Conservation (phyloP, 92 coral and sea anemone species). For the Ricordea florida region DNA sequence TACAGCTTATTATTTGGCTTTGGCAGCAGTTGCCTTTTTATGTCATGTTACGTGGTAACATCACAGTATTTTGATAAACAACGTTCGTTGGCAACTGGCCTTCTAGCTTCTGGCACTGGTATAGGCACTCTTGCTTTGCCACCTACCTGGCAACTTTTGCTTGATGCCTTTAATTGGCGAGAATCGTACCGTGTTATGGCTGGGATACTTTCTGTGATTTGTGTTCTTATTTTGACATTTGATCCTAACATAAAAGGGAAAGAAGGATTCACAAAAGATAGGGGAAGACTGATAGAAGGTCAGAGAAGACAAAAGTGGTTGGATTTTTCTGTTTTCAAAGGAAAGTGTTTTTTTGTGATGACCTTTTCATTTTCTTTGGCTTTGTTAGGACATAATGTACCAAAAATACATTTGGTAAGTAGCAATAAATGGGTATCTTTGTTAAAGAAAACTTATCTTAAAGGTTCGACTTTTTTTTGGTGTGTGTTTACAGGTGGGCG, state of each 20-base stretch:
- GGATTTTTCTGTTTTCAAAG: slow-evolving; percentile 37
- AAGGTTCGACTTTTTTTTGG: too few relatives aligned
- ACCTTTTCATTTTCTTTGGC: slow-evolving; percentile 21
- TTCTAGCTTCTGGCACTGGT: slow-evolving; percentile 63
- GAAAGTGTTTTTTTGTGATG: background rate
- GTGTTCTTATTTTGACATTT: slow-evolving; percentile 16
- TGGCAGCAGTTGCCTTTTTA: slow-evolving; percentile 51
- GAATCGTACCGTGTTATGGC: slow-evolving; percentile 59
- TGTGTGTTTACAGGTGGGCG: too few relatives aligned
- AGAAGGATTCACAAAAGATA: background rate
- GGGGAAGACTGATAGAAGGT: background rate
- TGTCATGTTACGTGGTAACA: slow-evolving; percentile 35
- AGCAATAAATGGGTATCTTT: too few relatives aligned
- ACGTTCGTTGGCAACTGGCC: slow-evolving; percentile 67
- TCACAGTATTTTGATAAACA: slow-evolving; percentile 59
- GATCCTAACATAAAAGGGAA: slow-evolving; percentile 13
- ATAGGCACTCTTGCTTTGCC: slow-evolving; percentile 49
- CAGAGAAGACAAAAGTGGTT: background rate
- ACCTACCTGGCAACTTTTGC: slow-evolving; percentile 48
- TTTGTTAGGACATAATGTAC: slow-evolving; percentile 36
- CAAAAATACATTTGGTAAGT: slow-evolving; percentile 76
- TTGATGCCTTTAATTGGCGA: slow-evolving; percentile 63
- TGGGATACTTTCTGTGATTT: slow-evolving; percentile 17
- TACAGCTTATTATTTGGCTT: slow-evolving; percentile 58
- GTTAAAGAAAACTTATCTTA: too few relatives aligned